Evolutionary conservation across 1,140 invertebrate species (phyloP), one percentile per base, ranked within the genome.

Genomic region (Ridgeia piscesae): DNA sequence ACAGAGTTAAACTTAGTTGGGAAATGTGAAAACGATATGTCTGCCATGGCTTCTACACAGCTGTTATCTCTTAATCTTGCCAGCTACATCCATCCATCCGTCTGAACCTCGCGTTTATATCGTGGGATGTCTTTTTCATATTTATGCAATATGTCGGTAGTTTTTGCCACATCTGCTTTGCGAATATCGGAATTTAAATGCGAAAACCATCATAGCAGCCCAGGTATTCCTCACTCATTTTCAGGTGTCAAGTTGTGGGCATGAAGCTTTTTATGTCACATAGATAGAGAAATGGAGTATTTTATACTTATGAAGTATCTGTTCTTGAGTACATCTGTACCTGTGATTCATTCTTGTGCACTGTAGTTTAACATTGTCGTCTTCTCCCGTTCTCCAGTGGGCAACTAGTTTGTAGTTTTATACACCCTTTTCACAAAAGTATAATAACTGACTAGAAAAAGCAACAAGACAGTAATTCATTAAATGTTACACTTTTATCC

Each of bases 151-250:
- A 77, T 77, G 58, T 77, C 0, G 2, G 27, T 27, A 27, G 17
- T 77, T 77, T 77, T 77, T 77, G 58, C 58, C 58, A 21, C 58
- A 77, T 77, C 58, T 77, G 58, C 58, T 77, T 77, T 77, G 27
- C 58, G 58, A 77, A 77, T 77, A 77, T 77, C 58, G 58, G 58
- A 77, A 77, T 77, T 77, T 77, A 77, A 77, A 77, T 77, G 58
- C 58, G 58, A 77, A 77, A 77, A 77, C 58, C 58, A 77, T 27
- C 14, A 21, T 42, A 21, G 58, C 17, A 77, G 27, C 58, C 58
- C 6, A 27, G 58, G 58, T 77, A 77, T 6, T 77, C 58, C 11
- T 9, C 17, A 77, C 42, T 42, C 42, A 11, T 42, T 6, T 11
- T 42, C 58, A 77, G 2, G 58, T 77, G 4, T 21, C 6, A 14